Base-by-base conservation (phyloP, 2,888 invertebrate genomes). In the Chironomus riparius region DNA sequence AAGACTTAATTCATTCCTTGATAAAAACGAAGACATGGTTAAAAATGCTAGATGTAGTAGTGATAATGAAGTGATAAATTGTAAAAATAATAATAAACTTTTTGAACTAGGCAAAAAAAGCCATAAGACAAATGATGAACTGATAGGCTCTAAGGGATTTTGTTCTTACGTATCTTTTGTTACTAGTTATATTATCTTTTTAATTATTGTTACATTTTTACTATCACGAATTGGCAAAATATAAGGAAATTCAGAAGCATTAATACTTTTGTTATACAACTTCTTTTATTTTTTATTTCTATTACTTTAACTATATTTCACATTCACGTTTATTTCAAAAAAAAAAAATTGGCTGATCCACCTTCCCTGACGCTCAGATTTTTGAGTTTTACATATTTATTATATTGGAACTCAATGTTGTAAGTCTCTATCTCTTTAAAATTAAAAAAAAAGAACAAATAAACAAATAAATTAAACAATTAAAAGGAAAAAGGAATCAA, bases 191-290 rank as follows among this genome's bases (percentile, higher is more conserved):
- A 61, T 74, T 24, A 74, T 74, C 10, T 74, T 74, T 47, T 68
- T 74, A 74, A 68, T 74, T 74, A 68, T 74, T 74, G 74, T 74
- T 74, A 74, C 74, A 18, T 74, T 74, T 47, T 18, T 74, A 62
- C n/a, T 74, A 68, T 62, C 74, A 47, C 74, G 47, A 74, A 74
- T 74, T 47, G 65, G 62, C 7, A 74, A 74, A 74, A 74, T 74
- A 74, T 74, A 74, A 38, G 68, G 18, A 65, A 24, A 21, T 65
- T 21, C 65, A 56, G 56, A 56, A 56, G n/a, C n/a, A 65, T 13
- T 21, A 65, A 24, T 13, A 5, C 24, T 65, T 6, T 65, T 24
- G 18, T 62, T 24, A 22, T 65, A 18, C 56, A 56, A 56, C 15
- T 18, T 56, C 18, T 56, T 56, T 56, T 56, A 15, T 56, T 56